phyloP scores from a whole-genome alignment of 2,888 invertebrate species.

The Pseudococcus longispinus region DNA sequence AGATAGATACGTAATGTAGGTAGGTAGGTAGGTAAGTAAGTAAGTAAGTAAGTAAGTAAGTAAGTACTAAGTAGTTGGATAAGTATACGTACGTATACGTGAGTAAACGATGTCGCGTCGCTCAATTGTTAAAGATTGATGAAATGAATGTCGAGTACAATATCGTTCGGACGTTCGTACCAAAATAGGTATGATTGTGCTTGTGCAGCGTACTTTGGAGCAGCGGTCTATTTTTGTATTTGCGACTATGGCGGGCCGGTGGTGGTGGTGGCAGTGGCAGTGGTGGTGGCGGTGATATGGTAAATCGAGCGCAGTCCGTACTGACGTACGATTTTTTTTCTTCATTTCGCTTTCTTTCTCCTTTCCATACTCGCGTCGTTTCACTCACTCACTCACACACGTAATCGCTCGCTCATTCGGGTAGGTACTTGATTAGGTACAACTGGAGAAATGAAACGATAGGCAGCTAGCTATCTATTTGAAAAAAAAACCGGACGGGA shows the following conservation, averaged over 20 bases:
- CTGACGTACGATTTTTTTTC: background rate
- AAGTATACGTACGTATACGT: too few species aligned
- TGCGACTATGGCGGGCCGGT: background rate
- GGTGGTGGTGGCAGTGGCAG: background rate
- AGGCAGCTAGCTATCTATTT: too few species aligned
- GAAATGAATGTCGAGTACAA: background rate
- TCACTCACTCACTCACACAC: too few species aligned
- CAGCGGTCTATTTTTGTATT: background rate
- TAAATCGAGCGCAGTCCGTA: background rate
- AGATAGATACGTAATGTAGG: too few species aligned
- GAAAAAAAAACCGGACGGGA: too few species aligned
- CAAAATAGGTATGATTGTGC: constrained; percentile 55
- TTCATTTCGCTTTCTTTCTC: background rate
- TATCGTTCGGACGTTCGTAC: constrained; percentile 29
- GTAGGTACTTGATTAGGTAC: too few species aligned
- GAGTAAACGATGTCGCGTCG: background rate
- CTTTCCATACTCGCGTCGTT: too few species aligned
- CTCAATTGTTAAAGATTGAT: background rate
- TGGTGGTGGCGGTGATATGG: background rate
- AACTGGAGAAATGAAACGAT: too few species aligned
- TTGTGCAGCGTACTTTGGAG: background rate
- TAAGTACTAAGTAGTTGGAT: too few species aligned
- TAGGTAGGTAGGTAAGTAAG: too few species aligned
- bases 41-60: too few species aligned
- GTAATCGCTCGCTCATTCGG: too few species aligned